Base-by-base conservation (phyloP, 35 echinoderm and acorn worm species). In the Chiridota heheva region DNA sequence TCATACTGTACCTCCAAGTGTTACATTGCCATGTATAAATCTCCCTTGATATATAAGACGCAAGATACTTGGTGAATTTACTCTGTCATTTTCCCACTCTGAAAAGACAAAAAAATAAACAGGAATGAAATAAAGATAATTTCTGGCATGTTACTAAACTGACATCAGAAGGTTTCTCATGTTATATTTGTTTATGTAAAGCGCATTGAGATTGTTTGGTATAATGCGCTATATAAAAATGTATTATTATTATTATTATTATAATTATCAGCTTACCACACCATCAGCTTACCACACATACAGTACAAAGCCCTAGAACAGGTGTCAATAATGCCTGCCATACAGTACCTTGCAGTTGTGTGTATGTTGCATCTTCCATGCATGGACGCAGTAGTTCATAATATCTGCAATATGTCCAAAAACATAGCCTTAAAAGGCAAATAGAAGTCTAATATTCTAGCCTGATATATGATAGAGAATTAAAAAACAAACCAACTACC, bases 21-120 rank as follows among this genome's bases (percentile, higher is more conserved):
- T 91, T 33, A 97, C 94, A 85, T 97, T 97, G 37, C 94, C 88
- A 81, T 97, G 94, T 64, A 97, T 91, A 97, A 97, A 97, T 80
- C 94, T 91, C 37, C 94, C 94, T 81, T 97, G 94, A 26, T 97
- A 97, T 72, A 97, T 97, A 86, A 97, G 82, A 56, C 94, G 84
- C 36, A 97, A 63, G 83, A 97, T 97, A 85, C 71, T 74, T 1
- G 94, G 72, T 27, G 94, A 97, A 22, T 71, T 72, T 36, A 97
- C 94, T 84, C 88, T 87, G 40, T 97, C 84, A 67, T 60, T 82
- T 65, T 97, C 94, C 94, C 94, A 97, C 58, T 97, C 94, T 97
- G 76, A 44, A 77, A 69, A 38, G 47, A 85, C 10, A 70, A 85
- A 74, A 37, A 65, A 27, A 27, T 4, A 61, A 29, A 59, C 56